A percentile compares a stretch with the other conserved stretches of the same genome.
Conservation (phyloP, 64 coral and sea anemone species). For the Montipora sp. region DNA sequence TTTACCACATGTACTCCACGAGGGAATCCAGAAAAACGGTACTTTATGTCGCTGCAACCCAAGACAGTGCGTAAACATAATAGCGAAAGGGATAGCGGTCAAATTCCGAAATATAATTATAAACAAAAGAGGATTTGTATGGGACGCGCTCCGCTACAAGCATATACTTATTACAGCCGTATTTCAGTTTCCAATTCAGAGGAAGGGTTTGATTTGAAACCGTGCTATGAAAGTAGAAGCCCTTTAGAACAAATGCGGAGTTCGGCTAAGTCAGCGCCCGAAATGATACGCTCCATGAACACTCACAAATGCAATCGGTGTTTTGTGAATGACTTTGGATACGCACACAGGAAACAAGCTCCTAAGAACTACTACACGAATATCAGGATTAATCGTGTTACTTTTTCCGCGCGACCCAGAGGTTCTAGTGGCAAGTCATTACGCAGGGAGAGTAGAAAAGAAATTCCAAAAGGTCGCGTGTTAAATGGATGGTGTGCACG, state of each 20-base stretch:
- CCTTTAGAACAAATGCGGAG: neutral
- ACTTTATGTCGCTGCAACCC: neutral
- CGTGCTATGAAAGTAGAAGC: neutral
- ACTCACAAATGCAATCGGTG: constrained; percentile 15
- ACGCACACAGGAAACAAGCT: neutral
- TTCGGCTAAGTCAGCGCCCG: constrained; percentile 1
- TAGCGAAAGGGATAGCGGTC: neutral
- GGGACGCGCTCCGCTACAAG: constrained; percentile 9
- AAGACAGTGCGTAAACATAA: neutral
- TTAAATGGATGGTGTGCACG: constrained; percentile 64
- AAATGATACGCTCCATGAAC: neutral
- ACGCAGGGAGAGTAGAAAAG: constrained; percentile 11
- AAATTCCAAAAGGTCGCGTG: constrained; percentile 13
- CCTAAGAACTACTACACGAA: constrained; percentile 30
- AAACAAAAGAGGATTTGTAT: constrained; percentile 5
- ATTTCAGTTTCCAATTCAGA: neutral
- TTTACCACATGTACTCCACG: neutral
- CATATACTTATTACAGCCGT: neutral
- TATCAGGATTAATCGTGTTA: constrained; percentile 57
- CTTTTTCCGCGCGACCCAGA: constrained; percentile 56
- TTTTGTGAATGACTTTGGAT: constrained; percentile 22
- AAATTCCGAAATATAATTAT: neutral
- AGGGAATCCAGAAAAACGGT: neutral
- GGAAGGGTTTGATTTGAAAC: neutral
- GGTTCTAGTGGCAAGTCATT: neutral